Evolutionary conservation across 1,140 invertebrate genomes (phyloP), one percentile per base, ranked within the genome.

Genomic region (Papilio glaucus): DNA sequence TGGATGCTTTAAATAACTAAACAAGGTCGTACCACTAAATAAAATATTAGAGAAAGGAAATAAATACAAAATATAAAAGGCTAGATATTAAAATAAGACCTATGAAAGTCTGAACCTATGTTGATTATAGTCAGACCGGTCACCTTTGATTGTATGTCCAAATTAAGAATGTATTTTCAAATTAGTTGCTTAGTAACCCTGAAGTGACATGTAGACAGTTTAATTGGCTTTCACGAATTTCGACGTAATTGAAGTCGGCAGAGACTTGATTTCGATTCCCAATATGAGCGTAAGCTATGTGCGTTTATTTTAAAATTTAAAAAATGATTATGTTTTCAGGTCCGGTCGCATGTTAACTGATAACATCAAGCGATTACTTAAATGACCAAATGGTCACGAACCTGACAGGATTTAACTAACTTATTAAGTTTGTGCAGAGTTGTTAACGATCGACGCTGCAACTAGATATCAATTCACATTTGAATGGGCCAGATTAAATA

Each of bases 1-100:
- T 78, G 81, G 76, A 76, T 72, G 65, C 81, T 83, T 82, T 71
- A 84, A 84, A 81, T 87, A 77, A 80, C 67, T 74, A 75, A 70
- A 78, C 86, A 89, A 90, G 88, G 88, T 81, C 82, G 75, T 77
- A 74, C 73, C 71, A 76, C 61, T 75, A 45, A 42, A 68, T 68
- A 45, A 49, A 68, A 68, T 68, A 45, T 42, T 68, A 26, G 39
- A 68, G 65, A 68, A 68, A 68, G 65, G 65, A 26, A 68, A 68
- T 29, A 68, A 68, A 68, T n/a, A 68, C 41, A 68, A 45, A 68
- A 49, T 21, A 39, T 63, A 29, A 33, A 41, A 65, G 62, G 21
- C 62, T 65, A 65, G 62, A 18, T 29, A 15, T 62, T 18, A 38
- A 38, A 39, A 4, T 41, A 24, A 24, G 29, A 39, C 38, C 21